phyloP scores from a whole-genome alignment of 2,888 invertebrate genomes.

The Perithous albicinctus region DNA sequence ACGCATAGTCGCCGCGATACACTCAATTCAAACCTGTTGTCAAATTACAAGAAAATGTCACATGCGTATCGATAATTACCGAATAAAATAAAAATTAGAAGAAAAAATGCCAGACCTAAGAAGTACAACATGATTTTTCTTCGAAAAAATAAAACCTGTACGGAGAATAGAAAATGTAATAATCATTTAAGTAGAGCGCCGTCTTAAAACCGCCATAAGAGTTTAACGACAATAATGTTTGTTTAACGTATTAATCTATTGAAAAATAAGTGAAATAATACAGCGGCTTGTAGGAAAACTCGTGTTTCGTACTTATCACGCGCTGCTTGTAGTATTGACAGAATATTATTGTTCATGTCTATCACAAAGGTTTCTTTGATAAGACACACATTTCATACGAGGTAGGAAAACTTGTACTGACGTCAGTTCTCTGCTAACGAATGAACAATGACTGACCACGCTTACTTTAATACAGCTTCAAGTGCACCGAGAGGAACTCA shows the following conservation, averaged over 20 bases:
- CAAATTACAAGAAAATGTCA: too few relatives aligned
- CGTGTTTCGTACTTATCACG: background rate
- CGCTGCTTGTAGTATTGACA: background rate
- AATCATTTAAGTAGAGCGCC: too few relatives aligned
- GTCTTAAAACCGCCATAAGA: too few relatives aligned
- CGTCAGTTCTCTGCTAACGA: background rate
- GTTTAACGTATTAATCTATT: background rate
- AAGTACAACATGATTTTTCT: too few relatives aligned
- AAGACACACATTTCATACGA: background rate
- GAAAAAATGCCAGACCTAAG: too few relatives aligned
- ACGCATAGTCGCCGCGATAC: background rate
- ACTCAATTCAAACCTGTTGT: too few relatives aligned
- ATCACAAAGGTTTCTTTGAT: constrained; percentile 27
- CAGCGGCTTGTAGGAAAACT: background rate
- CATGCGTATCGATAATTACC: too few relatives aligned
- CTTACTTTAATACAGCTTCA: background rate
- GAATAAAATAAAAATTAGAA: too few relatives aligned
- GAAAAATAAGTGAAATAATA: background rate
- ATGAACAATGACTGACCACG: constrained; percentile 1
- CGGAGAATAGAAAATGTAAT: too few relatives aligned
- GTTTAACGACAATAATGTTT: background rate
- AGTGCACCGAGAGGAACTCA: too few relatives aligned
- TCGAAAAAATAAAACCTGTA: too few relatives aligned
- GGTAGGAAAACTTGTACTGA: background rate
- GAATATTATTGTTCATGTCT: constrained; percentile 10